Percentiles rank a stretch among this genome's conserved stretches.
Conservation (phyloP, 1,140 invertebrate genomes). For the Brachionus rubens region DNA sequence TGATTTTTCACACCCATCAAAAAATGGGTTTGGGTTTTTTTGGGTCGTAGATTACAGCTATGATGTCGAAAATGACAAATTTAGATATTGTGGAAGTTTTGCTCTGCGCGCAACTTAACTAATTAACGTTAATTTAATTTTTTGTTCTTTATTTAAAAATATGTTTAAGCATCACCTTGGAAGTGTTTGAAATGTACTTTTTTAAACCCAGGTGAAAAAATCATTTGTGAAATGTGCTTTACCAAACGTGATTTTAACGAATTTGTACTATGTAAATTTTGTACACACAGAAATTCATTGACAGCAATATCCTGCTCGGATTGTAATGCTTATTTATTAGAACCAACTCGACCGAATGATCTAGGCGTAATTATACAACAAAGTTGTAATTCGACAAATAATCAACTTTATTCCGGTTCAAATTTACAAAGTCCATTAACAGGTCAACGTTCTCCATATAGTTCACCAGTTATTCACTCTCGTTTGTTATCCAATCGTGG, state of each 20-base stretch:
- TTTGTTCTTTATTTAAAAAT: too few relatives aligned
- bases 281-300: background rate
- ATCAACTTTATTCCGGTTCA: background rate
- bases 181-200: background rate
- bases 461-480: background rate
- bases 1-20: too few relatives aligned
- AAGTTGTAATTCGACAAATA: background rate
- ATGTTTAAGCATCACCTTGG: slow-evolving; percentile 6
- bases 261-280: slow-evolving; percentile 13
- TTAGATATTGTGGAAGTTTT: too few relatives aligned
- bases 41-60: too few relatives aligned
- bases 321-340: background rate
- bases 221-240: background rate
- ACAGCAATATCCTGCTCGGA: background rate
- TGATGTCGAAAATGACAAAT: too few relatives aligned
- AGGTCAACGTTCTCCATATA: too few relatives aligned
- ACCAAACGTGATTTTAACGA: background rate
- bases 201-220: background rate
- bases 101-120: too few relatives aligned
- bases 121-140: background rate
- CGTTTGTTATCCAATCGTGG: background rate
- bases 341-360: too few relatives aligned
- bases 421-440: background rate
- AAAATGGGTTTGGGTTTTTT: too few relatives aligned
- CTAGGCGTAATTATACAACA: background rate